These are phyloP conservation scores for Neomicropteryx cornuta DNA, from an alignment of 1,140 invertebrate species.

Conservation along the genomic window DNA sequence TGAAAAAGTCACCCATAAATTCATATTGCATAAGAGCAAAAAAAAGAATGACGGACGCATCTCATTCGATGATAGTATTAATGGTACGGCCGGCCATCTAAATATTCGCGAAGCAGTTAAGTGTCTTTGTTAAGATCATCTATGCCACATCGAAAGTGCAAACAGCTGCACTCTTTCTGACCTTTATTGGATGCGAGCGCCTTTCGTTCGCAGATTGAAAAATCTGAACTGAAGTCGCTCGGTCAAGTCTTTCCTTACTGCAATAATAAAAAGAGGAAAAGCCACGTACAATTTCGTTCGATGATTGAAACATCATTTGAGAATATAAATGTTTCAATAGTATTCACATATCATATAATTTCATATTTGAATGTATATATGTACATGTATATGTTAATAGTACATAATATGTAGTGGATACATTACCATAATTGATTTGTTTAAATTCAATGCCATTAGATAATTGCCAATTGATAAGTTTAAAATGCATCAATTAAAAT, in stretches of 20 bases:
- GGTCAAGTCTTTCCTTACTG: slow-evolving; percentile 89
- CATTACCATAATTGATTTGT: no score
- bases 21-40: background rate
- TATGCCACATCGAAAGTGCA: slow-evolving; percentile 48
- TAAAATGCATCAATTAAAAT: no score
- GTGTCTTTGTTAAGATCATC: slow-evolving; percentile 28
- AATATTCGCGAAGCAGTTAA: slow-evolving; percentile 34
- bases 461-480: no score
- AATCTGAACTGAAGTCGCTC: slow-evolving; percentile 85
- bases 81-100: slow-evolving; percentile 20
- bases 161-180: slow-evolving; percentile 63
- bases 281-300: no score
- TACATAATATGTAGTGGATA: no score
- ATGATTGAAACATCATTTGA: slow-evolving; percentile 8
- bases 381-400: no score
- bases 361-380: no score
- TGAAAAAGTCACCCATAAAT: background rate
- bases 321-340: slow-evolving; percentile 11
- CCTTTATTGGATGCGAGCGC: slow-evolving; percentile 70
- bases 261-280: slow-evolving; percentile 40
- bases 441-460: no score
- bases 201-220: slow-evolving; percentile 79
- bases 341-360: no score
- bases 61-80: slow-evolving; percentile 13
- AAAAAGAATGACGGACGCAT: slow-evolving; percentile 1